phyloP scores from a whole-genome alignment of 2,113 vertebrate genomes.

The western clawed frog (Xenopus tropicalis) region DNA sequence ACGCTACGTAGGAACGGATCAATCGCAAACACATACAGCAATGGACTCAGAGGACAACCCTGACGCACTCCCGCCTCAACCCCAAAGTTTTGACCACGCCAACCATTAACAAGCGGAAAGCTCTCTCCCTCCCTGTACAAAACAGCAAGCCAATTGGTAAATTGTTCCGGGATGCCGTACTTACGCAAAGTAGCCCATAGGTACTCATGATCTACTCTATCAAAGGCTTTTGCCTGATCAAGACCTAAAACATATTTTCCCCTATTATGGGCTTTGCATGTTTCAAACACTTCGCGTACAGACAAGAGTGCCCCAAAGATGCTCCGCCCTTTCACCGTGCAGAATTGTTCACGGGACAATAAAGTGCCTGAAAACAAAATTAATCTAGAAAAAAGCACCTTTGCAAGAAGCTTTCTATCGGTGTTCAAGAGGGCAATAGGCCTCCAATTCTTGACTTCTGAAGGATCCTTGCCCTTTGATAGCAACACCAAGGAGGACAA shows the following conservation, averaged over 20 bases:
- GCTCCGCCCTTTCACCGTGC: too few species aligned
- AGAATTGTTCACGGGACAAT: too few species aligned
- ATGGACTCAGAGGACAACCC: background rate
- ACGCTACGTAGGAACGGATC: background rate
- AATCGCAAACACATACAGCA: background rate
- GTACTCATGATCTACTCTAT: background rate
- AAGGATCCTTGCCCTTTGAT: background rate
- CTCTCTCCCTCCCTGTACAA: background rate
- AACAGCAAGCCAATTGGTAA: background rate
- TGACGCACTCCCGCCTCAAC: background rate
- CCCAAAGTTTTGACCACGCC: background rate
- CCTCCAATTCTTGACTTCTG: background rate
- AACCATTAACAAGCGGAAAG: slow-evolving; percentile 2
- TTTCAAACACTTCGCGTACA: too few species aligned
- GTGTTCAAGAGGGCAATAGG: too few species aligned
- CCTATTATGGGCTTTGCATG: too few species aligned
- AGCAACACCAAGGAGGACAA: background rate
- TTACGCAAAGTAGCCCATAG: background rate
- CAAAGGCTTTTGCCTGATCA: background rate
- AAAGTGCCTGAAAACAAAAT: too few species aligned
- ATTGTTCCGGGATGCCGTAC: background rate
- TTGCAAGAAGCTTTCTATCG: too few species aligned
- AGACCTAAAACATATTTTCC: too few species aligned
- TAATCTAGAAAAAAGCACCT: too few species aligned
- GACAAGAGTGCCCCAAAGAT: too few species aligned